phyloP scores from a whole-genome alignment of 1,140 invertebrate genomes.

The Stegodyphus dumicola region DNA sequence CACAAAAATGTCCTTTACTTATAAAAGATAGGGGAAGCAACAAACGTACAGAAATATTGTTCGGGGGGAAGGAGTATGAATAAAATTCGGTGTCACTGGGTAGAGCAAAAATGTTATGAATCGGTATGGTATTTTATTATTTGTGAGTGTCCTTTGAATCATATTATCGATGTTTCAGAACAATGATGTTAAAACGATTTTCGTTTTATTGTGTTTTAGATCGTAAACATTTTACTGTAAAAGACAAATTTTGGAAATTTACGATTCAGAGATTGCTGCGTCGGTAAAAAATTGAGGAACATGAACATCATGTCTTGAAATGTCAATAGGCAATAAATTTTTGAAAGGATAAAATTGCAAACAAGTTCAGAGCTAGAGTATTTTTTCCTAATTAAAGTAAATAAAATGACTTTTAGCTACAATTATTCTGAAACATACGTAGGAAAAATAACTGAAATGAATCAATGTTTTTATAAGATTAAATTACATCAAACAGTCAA shows the following conservation, averaged over 20 bases:
- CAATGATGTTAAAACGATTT: slow-evolving; percentile 11
- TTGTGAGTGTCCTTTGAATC: background rate
- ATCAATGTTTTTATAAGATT: no score
- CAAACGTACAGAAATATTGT: background rate
- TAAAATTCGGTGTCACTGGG: background rate
- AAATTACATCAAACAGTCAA: no score
- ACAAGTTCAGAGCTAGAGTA: no score
- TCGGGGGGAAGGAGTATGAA: background rate
- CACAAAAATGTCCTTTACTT: slow-evolving; percentile 13
- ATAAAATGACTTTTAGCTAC: no score
- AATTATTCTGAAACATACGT: no score
- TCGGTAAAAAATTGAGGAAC: background rate
- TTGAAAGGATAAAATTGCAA: no score
- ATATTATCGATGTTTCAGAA: slow-evolving; percentile 11
- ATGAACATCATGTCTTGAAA: no score
- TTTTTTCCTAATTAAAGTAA: no score
- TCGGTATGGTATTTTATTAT: background rate
- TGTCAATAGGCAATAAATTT: no score
- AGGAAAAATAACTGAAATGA: no score
- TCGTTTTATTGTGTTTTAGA: background rate
- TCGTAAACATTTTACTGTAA: background rate
- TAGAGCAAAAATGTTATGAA: background rate
- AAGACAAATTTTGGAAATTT: background rate
- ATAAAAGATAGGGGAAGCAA: background rate
- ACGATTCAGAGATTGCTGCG: background rate